These are phyloP conservation scores for Geopemphigus sp. DNA, from an alignment of 1,140 invertebrate species.

Conservation along the genomic window DNA sequence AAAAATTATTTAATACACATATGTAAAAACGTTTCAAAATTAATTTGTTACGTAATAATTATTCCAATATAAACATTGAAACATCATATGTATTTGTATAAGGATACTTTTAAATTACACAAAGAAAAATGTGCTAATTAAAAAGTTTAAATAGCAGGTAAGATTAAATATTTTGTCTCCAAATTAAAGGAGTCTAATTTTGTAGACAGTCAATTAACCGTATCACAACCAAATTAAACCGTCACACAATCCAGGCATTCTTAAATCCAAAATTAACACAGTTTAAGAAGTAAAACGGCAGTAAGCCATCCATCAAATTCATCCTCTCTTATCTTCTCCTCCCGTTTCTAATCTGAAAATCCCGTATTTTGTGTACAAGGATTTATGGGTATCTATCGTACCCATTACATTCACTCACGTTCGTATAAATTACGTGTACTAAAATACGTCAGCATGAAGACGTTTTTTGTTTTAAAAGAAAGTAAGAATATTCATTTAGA, in stretches of 20 bases:
- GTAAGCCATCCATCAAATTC: constrained; percentile 26
- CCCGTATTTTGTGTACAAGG: not conserved
- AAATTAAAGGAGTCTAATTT: constrained; percentile 16
- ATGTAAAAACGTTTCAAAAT: not conserved
- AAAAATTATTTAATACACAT: not conserved
- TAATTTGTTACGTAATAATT: not conserved
- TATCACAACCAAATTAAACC: constrained; percentile 26
- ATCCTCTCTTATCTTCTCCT: not conserved
- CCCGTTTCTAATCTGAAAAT: not conserved
- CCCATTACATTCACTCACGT: not conserved
- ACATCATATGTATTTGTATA: not conserved
- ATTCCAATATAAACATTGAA: not conserved
- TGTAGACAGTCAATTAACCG: constrained; percentile 14
- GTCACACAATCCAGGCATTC: not conserved
- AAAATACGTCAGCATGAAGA: not conserved
- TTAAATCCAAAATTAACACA: constrained; percentile 19
- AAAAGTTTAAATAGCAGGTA: constrained; percentile 7
- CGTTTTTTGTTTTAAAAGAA: not conserved
- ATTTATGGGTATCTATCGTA: constrained; percentile 9
- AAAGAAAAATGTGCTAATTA: constrained; percentile 2
- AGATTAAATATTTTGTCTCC: constrained; percentile 5
- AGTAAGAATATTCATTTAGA: not conserved
- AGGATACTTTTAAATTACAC: not conserved
- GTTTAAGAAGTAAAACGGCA: constrained; percentile 36
- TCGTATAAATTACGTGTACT: not conserved